Evolutionary conservation across 2,888 invertebrate species (phyloP), one percentile per base, ranked within the genome.

Genomic region (Sinotaia quadrata): DNA sequence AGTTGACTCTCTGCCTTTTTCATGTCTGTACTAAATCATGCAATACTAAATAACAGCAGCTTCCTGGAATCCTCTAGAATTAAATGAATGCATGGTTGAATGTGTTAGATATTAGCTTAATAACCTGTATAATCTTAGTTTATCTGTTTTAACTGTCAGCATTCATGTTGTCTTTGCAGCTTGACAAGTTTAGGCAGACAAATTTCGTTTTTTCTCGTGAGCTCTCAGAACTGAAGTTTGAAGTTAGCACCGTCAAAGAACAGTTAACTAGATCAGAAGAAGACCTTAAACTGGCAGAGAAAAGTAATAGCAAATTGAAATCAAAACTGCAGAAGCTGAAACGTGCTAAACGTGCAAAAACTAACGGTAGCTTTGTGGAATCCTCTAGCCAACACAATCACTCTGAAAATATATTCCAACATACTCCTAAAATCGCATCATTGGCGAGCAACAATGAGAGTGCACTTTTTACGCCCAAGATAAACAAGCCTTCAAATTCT

Each of bases 201-300:
- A 72, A 76, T 24, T 68, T 74, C 15, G 58, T 71, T 0, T 77
- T 76, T 59, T 76, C 75, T 31, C 71, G 75, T 18, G 62, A 71
- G 27, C 68, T 84, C 21, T 52, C 51, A 7, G 79, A 81, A n/a
- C 58, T 70, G 18, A 77, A 63, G 24, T 63, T 72, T 52, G 71
- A 75, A n/a, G 58, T 77, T n/a, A 49, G 52, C 7, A 21, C 60
- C 5, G 57, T 79, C 18, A 73, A 73, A 52, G 82, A 81, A 33
- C 77, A 81, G 56, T 56, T 80, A 8, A 71, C 75, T n/a, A 72
- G 76, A 18, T 78, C 79, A 0, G 82, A 83, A 58, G 78, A 83
- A n/a, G 82, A 84, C 33, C 65, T 82, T 15, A 78, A 78, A 58
- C 68, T 72, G 4, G 69, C 76, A 1, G 84, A 81, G 71, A 75